Evolutionary conservation across 2,113 vertebrate genomes (phyloP), one percentile per base, ranked within the genome.

Genomic region (Notiomystis cincta): DNA sequence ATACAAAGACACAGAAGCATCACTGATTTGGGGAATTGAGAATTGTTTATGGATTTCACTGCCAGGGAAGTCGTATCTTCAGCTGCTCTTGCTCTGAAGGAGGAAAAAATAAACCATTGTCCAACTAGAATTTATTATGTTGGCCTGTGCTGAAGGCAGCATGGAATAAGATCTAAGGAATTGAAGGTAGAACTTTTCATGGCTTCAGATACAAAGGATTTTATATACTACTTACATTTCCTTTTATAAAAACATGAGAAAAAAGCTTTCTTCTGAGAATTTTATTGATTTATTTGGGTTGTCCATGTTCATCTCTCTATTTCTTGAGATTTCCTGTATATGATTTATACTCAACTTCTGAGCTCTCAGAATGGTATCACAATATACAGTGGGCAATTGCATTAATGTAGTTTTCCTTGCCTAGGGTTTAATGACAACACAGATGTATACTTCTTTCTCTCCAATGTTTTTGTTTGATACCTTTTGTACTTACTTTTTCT

Each of bases 1-100:
- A 15, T 25, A 78, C 82, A 13, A 38, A 75, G 65, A 17, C 35
- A 35, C 2, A 1, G 8, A 14, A 31, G 33, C 18, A 16, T 45
- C 9, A 5, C 5, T 11, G 11, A 5, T 18, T 3, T 50, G 54
- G 12, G 28, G 23, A 87, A 6, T 3, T 6, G 21, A 17, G 33
- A 25, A 12, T 1, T 57, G 19, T 23, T 53, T 8, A 3, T 27
- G 66, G 22, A 33, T 85, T 79, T 54, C 10, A 2, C 10, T 48
- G 38, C 21, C 10, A 30, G 23, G 20, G 37, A 30, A 42, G 13
- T 23, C 25, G 1, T 17, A 9, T 1, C 0, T 67, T 47, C 3
- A 1, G 31, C 45, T 81, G 33, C 23, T 60, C 1, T 23, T 35
- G 3, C 37, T 38, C 7, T n/a, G 33, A 54, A 58, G 27, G 9